These are phyloP conservation scores for Scolopax mira DNA, from an alignment of 2,113 vertebrate genomes.

Conservation along the genomic window DNA sequence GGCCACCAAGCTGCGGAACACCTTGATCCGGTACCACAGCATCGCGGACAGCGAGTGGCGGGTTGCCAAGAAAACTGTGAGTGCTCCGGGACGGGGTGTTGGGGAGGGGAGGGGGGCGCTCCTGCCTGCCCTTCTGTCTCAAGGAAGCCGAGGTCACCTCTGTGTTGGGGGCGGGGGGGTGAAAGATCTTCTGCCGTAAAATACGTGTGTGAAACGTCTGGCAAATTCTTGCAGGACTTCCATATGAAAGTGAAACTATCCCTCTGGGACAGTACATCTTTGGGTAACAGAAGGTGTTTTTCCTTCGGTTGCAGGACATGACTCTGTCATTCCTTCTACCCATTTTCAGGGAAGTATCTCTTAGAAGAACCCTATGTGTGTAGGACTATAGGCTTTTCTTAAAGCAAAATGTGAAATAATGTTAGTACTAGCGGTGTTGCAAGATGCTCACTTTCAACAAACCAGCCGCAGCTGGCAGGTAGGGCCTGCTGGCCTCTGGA, in stretches of 20 bases:
- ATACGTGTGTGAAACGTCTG: no score
- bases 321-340: fast-evolving
- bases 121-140: fast-evolving
- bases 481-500: neutral
- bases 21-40: slow-evolving; percentile 72
- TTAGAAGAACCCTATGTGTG: neutral
- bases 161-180: neutral
- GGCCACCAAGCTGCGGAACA: slow-evolving; percentile 69
- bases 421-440: no score
- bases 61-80: slow-evolving; percentile 71
- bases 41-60: slow-evolving; percentile 71
- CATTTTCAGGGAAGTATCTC: neutral
- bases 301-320: neutral
- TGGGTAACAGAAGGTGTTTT: neutral
- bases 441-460: neutral
- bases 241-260: neutral
- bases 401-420: neutral
- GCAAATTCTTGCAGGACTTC: neutral
- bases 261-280: neutral
- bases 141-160: neutral
- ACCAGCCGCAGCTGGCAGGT: neutral
- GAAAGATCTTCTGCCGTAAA: fast-evolving
- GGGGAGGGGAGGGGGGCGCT: neutral
- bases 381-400: neutral
- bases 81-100: neutral